Base-by-base conservation (phyloP, 92 coral and sea anemone genomes). In the Paramuricea clavata region DNA sequence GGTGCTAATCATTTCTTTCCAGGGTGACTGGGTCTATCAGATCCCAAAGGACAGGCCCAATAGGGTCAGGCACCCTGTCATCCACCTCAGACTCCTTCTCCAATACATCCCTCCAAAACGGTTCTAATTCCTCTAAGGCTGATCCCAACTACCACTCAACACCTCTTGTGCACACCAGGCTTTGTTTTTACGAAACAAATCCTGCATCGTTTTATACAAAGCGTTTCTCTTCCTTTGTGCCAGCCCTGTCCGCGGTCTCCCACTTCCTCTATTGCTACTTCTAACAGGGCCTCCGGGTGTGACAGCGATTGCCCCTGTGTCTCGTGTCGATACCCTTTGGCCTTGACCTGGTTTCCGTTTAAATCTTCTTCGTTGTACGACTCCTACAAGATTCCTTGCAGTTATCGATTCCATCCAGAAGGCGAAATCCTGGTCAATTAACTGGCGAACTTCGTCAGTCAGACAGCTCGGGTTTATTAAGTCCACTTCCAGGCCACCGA, bases 141-240 rank as follows among this genome's bases (percentile, higher is more conserved):
- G 19, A 16, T 23, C 49, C 79, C 79, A 73, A 73, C 44, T 36
- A 16, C 79, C 79, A 41, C 8, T 56, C 12, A 73, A 47, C 6
- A 73, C 79, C 4, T 12, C 30, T 3, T 47, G 27, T 21, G 79
- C 79, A 41, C 79, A 73, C 8, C 79, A 23, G 19, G 76, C 23
- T 34, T 70, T 31, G 30, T 43, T 73, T 61, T 61, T 22, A 21
- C 59, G 59, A 50, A 50, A 50, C 17, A 50, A 19, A 50, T 50
- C 59, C 59, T 50, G 59, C 59, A 50, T 13, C 21, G 3, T 50
- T 13, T 50, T 50, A 13, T 42, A 42, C 12, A 12, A 5, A 12
- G 21, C 59, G 19, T 13, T 50, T 50, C 59, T 50, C 59, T 50
- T 16, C 44, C 44, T 39, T 39, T 39, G 44, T 10, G 4, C 10